These are phyloP conservation scores for Trachymyrmex cornetzi DNA, from an alignment of 1,140 invertebrate genomes.

Conservation along the genomic window DNA sequence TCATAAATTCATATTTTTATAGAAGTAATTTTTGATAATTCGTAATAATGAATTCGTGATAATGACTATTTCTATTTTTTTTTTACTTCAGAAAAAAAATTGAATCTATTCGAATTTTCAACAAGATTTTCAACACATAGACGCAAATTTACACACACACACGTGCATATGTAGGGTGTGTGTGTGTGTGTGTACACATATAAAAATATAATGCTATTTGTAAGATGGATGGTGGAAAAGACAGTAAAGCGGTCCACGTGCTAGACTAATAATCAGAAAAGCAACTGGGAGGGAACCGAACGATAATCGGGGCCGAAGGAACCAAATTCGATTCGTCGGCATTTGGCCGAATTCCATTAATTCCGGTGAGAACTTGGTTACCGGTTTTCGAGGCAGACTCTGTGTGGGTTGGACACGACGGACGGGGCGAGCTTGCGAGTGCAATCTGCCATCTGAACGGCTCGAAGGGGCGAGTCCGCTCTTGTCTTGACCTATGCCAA, in stretches of 20 bases:
- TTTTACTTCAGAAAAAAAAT: not conserved
- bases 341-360: slow-evolving; percentile 70
- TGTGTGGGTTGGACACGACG: slow-evolving; percentile 11
- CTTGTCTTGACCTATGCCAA: slow-evolving; percentile 74
- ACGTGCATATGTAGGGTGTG: not conserved
- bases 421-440: slow-evolving; percentile 46
- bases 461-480: slow-evolving; percentile 47
- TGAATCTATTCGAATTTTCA: not conserved
- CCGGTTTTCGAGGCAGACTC: slow-evolving; percentile 53
- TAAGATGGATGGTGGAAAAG: not conserved
- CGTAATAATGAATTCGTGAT: not conserved
- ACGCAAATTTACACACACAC: no score
- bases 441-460: slow-evolving; percentile 32
- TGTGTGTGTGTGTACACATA: no score
- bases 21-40: not conserved
- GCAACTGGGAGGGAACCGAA: slow-evolving; percentile 40
- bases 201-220: not conserved
- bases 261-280: not conserved
- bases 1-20: not conserved
- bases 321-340: slow-evolving; percentile 62
- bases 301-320: slow-evolving; percentile 65
- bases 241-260: not conserved
- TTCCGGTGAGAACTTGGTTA: slow-evolving; percentile 41
- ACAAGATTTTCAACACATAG: no score
- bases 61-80: not conserved